Evolutionary conservation across 2,113 vertebrate species (phyloP), one percentile per base, ranked within the genome.

Genomic region (Oryzias celebensis): DNA sequence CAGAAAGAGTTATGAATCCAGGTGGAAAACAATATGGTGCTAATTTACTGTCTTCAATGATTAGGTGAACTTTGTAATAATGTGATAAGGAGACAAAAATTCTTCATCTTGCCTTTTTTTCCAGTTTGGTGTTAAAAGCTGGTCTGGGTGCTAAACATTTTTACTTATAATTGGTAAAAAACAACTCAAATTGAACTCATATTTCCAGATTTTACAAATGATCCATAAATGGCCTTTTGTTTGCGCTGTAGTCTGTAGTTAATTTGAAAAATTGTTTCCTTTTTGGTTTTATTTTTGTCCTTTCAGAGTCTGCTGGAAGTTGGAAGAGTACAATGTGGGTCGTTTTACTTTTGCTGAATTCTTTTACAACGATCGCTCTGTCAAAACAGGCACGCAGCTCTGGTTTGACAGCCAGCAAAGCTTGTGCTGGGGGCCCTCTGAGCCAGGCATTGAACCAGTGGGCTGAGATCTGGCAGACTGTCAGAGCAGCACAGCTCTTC

Each of bases 381-480:
- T 84, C 53, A 56, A 48, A 65, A 58, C 52, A 23, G 72, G 69
- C 72, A 48, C 67, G 15, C 43, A 48, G 62, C 66, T 62, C 45
- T 23, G 62, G 45, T 64, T 36, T 71, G 76, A 84, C 81, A 65
- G 81, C 73, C 75, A 84, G 79, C 74, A 59, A 72, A 74, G 78
- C 17, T 52, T 53, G 46, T 61, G 73, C 76, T 78, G 26, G 4
- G 23, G 74, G 63, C 68, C 68, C 71, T 57, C 54, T 78, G 78
- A 87, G 83, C 81, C 83, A 82, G 81, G 78, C 78, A 78, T 68
- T 45, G 55, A 65, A 80, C 72, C 73, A 65, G 65, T 41, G 60
- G 71, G 65, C 65, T 61, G 73, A 68, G 69, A 60, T 76, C 73
- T 75, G 73, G 76, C 77, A 60, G 70, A 66, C 28, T 47, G 71